Conservation (phyloP, 2,113 vertebrate genomes). For the Nothocercus nigrocapillus region DNA sequence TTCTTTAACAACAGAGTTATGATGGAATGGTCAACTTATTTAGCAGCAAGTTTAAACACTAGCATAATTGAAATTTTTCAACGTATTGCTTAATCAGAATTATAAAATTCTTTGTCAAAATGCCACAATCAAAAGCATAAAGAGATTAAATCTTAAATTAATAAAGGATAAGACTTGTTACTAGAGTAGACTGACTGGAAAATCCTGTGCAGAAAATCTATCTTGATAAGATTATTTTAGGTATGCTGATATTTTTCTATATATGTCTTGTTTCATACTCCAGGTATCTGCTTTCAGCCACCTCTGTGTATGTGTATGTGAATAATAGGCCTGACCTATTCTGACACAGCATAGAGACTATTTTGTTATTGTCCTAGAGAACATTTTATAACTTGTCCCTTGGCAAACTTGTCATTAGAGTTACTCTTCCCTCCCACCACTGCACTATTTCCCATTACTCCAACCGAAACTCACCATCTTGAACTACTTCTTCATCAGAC, state of each 20-base stretch:
- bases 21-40: background rate
- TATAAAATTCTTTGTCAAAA: background rate
- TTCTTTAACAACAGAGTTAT: background rate
- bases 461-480: conserved; percentile 86
- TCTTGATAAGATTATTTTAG: background rate
- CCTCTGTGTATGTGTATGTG: background rate
- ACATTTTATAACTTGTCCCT: background rate
- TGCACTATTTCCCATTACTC: background rate
- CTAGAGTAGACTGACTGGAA: background rate
- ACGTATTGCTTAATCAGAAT: background rate
- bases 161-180: background rate
- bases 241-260: background rate
- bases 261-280: background rate
- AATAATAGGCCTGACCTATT: accelerated
- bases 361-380: background rate
- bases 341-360: background rate
- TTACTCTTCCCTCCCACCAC: background rate
- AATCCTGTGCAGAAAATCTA: background rate
- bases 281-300: background rate
- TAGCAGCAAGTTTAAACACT: background rate
- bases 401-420: background rate
- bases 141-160: background rate
- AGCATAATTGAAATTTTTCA: background rate
- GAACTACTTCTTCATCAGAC: conserved; percentile 94
- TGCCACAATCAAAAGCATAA: background rate